Conservation (phyloP, 2,113 vertebrate genomes). For the Microcebus jonahi region DNA sequence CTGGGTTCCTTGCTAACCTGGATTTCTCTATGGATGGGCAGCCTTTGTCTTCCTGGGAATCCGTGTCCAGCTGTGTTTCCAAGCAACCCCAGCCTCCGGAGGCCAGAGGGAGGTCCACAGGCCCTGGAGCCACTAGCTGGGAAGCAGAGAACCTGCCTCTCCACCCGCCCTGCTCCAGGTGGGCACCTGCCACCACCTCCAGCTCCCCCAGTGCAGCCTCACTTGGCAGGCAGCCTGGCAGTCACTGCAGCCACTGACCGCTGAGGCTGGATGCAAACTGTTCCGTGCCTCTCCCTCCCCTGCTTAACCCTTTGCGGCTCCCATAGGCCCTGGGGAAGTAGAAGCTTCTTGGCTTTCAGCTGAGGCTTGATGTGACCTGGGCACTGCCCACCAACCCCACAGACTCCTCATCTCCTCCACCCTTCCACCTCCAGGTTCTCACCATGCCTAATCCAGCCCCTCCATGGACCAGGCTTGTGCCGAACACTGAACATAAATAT, state of each 20-base stretch:
- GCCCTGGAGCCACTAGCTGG: background rate
- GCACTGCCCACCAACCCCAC: background rate
- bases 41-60: constrained; percentile 68
- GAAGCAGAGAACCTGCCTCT: background rate
- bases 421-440: background rate
- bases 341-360: background rate
- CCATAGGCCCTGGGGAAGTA: background rate
- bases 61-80: constrained; percentile 69
- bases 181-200: background rate
- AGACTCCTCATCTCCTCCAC: background rate
- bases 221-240: background rate
- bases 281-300: background rate
- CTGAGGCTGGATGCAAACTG: background rate
- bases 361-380: background rate
- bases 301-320: background rate
- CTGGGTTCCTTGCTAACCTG: constrained; percentile 73
- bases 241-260: background rate
- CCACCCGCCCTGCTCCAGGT: background rate
- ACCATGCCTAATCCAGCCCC: background rate
- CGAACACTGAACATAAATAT: background rate
- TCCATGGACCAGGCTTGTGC: background rate
- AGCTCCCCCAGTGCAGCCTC: background rate
- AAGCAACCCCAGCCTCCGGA: constrained; percentile 48
- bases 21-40: constrained; percentile 65
- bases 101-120: background rate